Evolutionary conservation across 1,140 invertebrate genomes (phyloP).

Genomic region (Diachasma alloeum): DNA sequence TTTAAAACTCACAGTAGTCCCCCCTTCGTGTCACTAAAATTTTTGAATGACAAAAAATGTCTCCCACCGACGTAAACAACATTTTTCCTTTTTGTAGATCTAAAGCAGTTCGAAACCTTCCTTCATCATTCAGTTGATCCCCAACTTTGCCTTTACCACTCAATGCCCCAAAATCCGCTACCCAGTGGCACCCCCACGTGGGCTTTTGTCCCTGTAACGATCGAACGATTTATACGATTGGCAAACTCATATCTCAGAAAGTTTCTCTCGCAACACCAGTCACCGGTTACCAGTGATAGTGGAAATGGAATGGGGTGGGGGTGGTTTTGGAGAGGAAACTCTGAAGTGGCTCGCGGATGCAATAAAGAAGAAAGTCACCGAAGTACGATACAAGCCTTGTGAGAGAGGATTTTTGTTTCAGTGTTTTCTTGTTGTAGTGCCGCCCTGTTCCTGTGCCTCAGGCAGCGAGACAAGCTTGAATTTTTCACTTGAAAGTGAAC

Average conservation of each 20-base stretch:
- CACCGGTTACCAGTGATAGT: background rate
- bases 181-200: background rate
- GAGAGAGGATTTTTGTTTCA: slow-evolving; percentile 15
- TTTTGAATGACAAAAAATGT: no score
- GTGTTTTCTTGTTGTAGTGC: background rate
- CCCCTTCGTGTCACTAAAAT: no score
- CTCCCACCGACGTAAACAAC: no score
- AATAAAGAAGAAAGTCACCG: slow-evolving; percentile 28
- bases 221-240: slow-evolving; percentile 36
- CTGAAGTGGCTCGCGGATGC: slow-evolving; percentile 20
- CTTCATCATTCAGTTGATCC: no score
- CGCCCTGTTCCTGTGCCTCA: background rate
- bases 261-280: slow-evolving; percentile 14
- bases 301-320: background rate
- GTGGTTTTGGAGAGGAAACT: slow-evolving; percentile 14
- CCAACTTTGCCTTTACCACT: no score
- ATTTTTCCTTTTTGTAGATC: no score
- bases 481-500: background rate
- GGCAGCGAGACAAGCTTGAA: slow-evolving; percentile 3
- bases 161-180: no score
- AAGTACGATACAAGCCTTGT: slow-evolving; percentile 22
- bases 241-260: slow-evolving; percentile 31
- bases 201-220: slow-evolving; percentile 24
- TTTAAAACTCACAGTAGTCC: no score
- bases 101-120: no score